Evolutionary conservation across 2,888 invertebrate genomes (phyloP), one percentile per base, ranked within the genome.

Genomic region (Metellina segmentata): DNA sequence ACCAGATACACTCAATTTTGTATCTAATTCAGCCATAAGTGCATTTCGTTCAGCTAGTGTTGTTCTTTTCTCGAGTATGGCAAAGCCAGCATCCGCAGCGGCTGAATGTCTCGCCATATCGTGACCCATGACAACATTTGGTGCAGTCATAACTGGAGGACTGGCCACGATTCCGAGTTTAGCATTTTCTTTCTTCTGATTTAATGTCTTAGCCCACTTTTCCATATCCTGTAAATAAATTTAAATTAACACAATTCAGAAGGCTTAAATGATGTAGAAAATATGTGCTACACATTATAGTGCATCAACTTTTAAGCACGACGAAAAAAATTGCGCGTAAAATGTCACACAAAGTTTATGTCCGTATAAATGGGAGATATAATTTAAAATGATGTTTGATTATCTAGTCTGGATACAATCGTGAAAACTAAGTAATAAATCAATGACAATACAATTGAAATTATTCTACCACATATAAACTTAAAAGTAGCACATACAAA

Each of bases 181-280:
- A 48, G 96, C 95, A 93, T 95, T 95, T 93, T 98, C 98, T 95
- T 99, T 99, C 95, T 98, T 98, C 95, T 99, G 99, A 95, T 99
- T 99, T 93, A 99, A 20, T 13, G 98, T 98, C 94, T 99, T 98
- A 0, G 99, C 99, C 99, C 99, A 99, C 91, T 97, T 96, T 94
- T 97, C 97, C 98, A 98, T 98, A 94, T 98, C 97, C 95, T 96
- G 81, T 52, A 70, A 61, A 77, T 81, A 78, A 11, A 53, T 81
- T 34, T 34, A 34, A 34, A 34, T 34, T 34, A 1, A 34, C 1
- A 34, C 34, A 11, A 34, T 11, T 19, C 8, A 9, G 6, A 49
- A 13, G 16, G 6, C n/a, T 78, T 16, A 78, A 16, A 34, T 4
- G 4, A 34, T 34, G 34, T 34, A 4, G 1, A 34, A 4, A 1